These are phyloP conservation scores for Theonella swinhoei DNA, from an alignment of 37 sponge, comb jelly and placozoan species.

Conservation along the genomic window DNA sequence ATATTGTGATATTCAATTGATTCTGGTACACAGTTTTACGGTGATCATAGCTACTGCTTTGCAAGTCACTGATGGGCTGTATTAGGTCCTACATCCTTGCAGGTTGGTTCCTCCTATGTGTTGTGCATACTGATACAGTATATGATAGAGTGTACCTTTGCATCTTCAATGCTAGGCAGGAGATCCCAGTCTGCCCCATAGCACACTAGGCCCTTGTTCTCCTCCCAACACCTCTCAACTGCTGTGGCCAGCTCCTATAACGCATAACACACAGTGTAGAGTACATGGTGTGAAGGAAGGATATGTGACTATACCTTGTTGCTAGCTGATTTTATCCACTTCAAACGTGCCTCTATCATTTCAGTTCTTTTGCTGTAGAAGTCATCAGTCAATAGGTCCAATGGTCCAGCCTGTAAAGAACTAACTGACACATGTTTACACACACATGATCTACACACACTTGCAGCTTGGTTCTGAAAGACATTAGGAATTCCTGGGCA, in stretches of 20 bases:
- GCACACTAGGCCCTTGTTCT: constrained; percentile 52
- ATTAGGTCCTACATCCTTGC: no score
- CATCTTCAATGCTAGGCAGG: constrained; percentile 43
- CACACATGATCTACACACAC: constrained; percentile 41
- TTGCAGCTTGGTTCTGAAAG: constrained; percentile 70
- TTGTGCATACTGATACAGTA: no score
- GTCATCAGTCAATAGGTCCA: constrained; percentile 53
- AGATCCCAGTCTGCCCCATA: constrained; percentile 71
- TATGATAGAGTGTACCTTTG: no score
- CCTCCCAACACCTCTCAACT: constrained; percentile 34
- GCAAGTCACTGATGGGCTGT: no score
- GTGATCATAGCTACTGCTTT: neutral
- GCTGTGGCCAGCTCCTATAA: constrained; percentile 38
- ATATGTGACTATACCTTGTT: no score
- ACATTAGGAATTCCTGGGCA: constrained; percentile 65
- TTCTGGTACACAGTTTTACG: no score
- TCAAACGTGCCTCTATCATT: constrained; percentile 52
- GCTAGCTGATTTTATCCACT: constrained; percentile 34
- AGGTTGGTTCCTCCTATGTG: no score
- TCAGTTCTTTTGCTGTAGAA: constrained; percentile 67
- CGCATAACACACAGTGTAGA: no score
- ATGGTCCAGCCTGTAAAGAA: constrained; percentile 52
- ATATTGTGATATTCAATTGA: no score
- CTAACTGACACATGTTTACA: no score
- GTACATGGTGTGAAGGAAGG: no score